Evolutionary conservation across 1,140 invertebrate genomes (phyloP).

Genomic region (Cardiocondyla obscurior): DNA sequence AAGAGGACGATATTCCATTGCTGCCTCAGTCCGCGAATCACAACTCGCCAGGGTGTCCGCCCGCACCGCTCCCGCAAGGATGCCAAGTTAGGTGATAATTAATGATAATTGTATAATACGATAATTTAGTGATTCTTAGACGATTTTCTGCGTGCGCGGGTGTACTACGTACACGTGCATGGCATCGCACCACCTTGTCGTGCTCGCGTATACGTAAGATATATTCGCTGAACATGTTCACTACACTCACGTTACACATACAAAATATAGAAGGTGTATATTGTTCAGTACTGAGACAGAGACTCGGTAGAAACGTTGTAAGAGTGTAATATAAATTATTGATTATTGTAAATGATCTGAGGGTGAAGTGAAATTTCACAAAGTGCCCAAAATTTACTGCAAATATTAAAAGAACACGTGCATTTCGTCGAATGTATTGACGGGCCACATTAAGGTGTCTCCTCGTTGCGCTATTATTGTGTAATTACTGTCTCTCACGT

Average conservation of each 20-base stretch:
- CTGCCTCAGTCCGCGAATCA: conserved; percentile 71
- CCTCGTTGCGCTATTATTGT: conserved; percentile 23
- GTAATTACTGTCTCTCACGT: neutral
- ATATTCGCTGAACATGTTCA: conserved; percentile 37
- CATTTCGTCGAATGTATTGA: conserved; percentile 71
- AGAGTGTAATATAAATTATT: conserved; percentile 80
- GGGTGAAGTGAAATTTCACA: conserved; percentile 83
- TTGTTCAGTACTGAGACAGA: conserved; percentile 72
- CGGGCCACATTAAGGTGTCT: conserved; percentile 70
- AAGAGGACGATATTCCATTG: conserved; percentile 57
- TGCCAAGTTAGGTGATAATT: conserved; percentile 94
- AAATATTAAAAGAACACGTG: conserved; percentile 71
- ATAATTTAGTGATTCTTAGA: conserved; percentile 56
- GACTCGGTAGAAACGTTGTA: conserved; percentile 77
- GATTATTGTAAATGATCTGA: conserved; percentile 82
- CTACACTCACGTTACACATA: conserved; percentile 46
- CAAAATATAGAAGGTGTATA: conserved; percentile 61
- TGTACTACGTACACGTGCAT: conserved; percentile 11
- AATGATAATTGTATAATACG: conserved; percentile 84
- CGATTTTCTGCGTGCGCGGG: conserved; percentile 12
- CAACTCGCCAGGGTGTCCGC: conserved; percentile 78
- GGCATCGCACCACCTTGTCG: neutral
- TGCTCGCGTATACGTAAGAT: conserved; percentile 73
- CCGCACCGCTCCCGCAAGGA: conserved; percentile 89
- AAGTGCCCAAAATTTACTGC: conserved; percentile 82